Base-by-base conservation (phyloP, 1,140 invertebrate genomes). In the Penaeus chinensis region DNA sequence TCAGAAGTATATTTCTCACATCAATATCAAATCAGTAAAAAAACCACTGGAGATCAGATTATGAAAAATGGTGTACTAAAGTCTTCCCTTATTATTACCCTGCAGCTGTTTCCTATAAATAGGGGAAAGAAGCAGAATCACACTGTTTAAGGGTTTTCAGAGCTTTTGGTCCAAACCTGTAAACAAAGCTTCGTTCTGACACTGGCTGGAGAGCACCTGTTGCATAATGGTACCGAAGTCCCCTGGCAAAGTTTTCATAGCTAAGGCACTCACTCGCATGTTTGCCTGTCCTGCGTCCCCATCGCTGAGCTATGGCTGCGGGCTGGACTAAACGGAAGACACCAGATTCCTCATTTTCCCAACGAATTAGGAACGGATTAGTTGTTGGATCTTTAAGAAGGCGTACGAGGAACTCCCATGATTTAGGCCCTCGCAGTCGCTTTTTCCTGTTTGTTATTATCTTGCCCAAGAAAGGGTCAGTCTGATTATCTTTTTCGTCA, bases 201-300 rank as follows among this genome's bases (percentile, higher is more conserved):
- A 87, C 86, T 20, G 86, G 86, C 32, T 77, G 27, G 3, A 87
- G 71, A 2, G 86, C 86, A 20, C 86, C 86, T 2, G 86, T 87
- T 32, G 86, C 86, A 83, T 87, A 87, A 60, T 87, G 86, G 71
- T 87, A 87, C 16, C 86, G 54, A 11, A 87, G 42, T 20, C 86
- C 86, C 13, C 86, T 62, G 20, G 86, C 86, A 77, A 87, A 87
- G 86, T 87, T 87, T 69, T 87, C 86, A 83, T 87, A 87, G 62
- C 54, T 78, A 10, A 87, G 71, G 13, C 42, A 47, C 71, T 87
- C 86, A 24, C 80, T 81, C 24, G 86, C 71, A 77, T 87, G 86
- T 66, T 81, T 87, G 2, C 86, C 86, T 13, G 86, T 82, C 80
- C 86, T 69, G 42, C 81, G 60, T 0, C 86, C 86, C 86, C 86